Evolutionary conservation across 2,797 vertebrate genomes (phyloP), one percentile per base, ranked within the genome.

Genomic region (Amphiprion clarkii): DNA sequence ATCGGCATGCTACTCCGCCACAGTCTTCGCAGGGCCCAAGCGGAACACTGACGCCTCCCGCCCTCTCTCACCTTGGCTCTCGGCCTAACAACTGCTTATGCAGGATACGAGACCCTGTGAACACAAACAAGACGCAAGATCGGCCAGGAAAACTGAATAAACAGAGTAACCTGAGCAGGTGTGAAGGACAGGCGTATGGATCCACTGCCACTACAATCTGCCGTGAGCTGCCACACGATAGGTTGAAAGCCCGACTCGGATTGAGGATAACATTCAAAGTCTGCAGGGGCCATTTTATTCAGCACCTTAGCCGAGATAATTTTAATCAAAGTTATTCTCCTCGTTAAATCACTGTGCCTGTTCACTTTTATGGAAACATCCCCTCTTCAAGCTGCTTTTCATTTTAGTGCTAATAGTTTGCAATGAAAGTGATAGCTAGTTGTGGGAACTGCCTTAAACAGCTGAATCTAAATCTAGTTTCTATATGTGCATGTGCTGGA

Each of bases 1-100:
- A 93, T 89, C 19, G 2, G 66, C 73, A 63, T 87, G 78, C 76
- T 83, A 49, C 74, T 64, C 67, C 64, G 78, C 76, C 72, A 71
- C 66, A 69, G 48, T 76, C 60, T 73, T 62, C 55, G 27, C 67
- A 58, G 44, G 63, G 66, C 19, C 76, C 59, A 79, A 77, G 65
- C 2, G 10, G 51, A 81, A 66, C 52, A 67, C 27, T 40, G 16
- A 10, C 14, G 3, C 62, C 27, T 33, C 23, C 6, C 31, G 6
- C 33, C 31, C 29, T 61, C 56, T 29, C 14, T 21, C 14, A 36
- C 33, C 67, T 74, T 81, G 76, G 88, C 80, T 67, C 46, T 63
- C 16, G 51, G 72, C 79, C 85, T 36, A 64, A 77, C 72, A 69
- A 83, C 61, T 68, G 75, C 58, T 84, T 56, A 71, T 60, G 65